phyloP scores from a whole-genome alignment of 2,888 invertebrate genomes.

The Lucinisca nassula region DNA sequence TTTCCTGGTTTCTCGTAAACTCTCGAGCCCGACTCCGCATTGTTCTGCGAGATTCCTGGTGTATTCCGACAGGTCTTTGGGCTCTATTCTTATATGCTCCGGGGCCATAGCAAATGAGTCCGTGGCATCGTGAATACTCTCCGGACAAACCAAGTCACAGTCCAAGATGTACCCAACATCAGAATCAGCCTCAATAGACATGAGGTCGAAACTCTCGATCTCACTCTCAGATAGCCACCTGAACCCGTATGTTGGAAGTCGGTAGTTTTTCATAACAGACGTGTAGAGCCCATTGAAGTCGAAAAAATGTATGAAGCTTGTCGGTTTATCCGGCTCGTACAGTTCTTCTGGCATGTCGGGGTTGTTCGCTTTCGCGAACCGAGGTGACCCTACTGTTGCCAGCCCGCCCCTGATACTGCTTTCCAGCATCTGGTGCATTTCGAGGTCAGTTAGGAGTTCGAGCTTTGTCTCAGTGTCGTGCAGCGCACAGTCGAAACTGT shows the following conservation, averaged over 20 bases:
- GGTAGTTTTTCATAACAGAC: neutral
- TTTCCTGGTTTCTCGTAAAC: neutral
- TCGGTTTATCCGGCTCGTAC: neutral
- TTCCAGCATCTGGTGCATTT: slow-evolving; percentile 14
- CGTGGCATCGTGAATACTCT: neutral
- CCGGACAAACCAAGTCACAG: slow-evolving; percentile 6
- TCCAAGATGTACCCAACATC: slow-evolving; percentile 22
- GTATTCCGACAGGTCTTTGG: slow-evolving; percentile 24
- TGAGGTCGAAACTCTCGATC: neutral
- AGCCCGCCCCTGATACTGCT: slow-evolving; percentile 20
- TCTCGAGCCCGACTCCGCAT: neutral
- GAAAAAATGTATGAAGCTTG: neutral
- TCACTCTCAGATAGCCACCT: slow-evolving; percentile 15
- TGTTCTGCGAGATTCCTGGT: neutral
- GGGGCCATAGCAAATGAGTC: slow-evolving; percentile 14
- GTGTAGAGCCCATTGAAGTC: slow-evolving; percentile 28
- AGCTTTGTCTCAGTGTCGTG: neutral
- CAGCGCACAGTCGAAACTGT: slow-evolving; percentile 16
- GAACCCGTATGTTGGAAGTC: slow-evolving; percentile 27
- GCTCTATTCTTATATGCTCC: neutral
- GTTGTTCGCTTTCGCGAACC: slow-evolving; percentile 12
- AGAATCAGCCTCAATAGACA: neutral
- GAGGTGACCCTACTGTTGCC: neutral
- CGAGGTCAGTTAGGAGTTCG: slow-evolving; percentile 3
- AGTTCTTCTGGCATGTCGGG: slow-evolving; percentile 12